A percentile compares a stretch with the other conserved stretches of the same genome.
Evolutionary conservation across 1,140 invertebrate species (phyloP).

Genomic region (Linepithema humile): DNA sequence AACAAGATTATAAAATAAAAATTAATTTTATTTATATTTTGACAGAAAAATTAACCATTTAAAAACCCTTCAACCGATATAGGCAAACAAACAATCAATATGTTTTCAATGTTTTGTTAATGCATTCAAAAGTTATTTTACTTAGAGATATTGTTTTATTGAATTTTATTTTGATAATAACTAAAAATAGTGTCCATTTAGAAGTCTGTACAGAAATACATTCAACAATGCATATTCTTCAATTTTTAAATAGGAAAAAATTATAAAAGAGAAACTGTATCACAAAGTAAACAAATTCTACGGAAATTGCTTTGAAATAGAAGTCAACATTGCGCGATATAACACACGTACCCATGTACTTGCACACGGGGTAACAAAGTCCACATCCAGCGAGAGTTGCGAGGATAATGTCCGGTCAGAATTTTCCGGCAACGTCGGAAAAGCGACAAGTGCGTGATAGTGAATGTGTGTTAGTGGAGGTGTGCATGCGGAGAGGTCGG

Average conservation of each 20-base stretch:
- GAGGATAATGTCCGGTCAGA: slow-evolving; percentile 14
- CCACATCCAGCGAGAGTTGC: neutral
- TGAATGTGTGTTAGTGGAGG: neutral
- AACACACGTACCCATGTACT: neutral
- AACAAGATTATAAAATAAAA: neutral
- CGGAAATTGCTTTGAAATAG: neutral
- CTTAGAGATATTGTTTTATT: neutral
- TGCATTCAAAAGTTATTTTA: neutral
- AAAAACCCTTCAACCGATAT: neutral
- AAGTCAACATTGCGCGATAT: neutral
- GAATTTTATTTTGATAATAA: neutral
- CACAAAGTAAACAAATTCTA: slow-evolving; percentile 3
- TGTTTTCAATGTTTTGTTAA: neutral
- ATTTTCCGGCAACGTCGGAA: neutral
- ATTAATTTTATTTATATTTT: slow-evolving; percentile 5
- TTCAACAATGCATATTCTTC: neutral
- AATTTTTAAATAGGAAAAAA: neutral
- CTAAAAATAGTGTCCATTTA: neutral
- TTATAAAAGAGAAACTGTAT: neutral
- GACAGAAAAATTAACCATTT: neutral
- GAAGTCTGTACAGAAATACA: neutral
- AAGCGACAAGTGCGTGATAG: slow-evolving; percentile 5
- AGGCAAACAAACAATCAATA: neutral
- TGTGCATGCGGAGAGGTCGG: neutral
- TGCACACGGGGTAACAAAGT: slow-evolving; percentile 3